Evolutionary conservation across 2,888 invertebrate species (phyloP).

Genomic region (Cantharis rustica): DNA sequence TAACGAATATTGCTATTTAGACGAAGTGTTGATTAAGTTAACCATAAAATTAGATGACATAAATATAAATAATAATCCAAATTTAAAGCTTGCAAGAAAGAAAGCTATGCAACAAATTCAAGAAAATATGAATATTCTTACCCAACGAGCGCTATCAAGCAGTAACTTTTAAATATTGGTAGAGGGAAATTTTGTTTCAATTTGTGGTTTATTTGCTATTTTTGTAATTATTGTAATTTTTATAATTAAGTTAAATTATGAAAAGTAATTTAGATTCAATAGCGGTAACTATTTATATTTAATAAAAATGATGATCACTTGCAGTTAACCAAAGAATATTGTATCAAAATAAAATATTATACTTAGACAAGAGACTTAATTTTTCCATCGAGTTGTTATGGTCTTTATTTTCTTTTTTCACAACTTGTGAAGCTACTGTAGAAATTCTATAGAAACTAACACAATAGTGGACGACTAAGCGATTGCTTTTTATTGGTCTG

Average conservation of each 20-base stretch:
- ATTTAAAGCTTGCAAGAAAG: constrained; percentile 9
- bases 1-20: constrained; percentile 17
- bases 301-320: not conserved
- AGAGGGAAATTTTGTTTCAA: not conserved
- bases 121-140: constrained; percentile 9
- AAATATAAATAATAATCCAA: not conserved
- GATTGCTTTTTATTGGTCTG: too few relatives aligned
- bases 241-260: not conserved
- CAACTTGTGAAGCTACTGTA: too few relatives aligned
- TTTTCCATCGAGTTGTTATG: not conserved
- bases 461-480: too few relatives aligned
- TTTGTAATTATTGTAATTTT: not conserved
- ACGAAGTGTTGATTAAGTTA: constrained; percentile 21
- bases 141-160: not conserved
- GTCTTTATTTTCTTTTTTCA: too few relatives aligned
- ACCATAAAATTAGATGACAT: constrained; percentile 19
- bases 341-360: not conserved
- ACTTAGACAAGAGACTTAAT: not conserved
- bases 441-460: too few relatives aligned
- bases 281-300: not conserved
- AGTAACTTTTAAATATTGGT: not conserved
- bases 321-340: not conserved
- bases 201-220: not conserved
- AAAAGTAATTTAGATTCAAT: not conserved
- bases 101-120: constrained; percentile 13